A percentile compares a stretch with the other conserved stretches of the same genome.
These are phyloP conservation scores for Drosophila seguyi DNA, from an alignment of 1,140 invertebrate genomes.

Conservation along the genomic window DNA sequence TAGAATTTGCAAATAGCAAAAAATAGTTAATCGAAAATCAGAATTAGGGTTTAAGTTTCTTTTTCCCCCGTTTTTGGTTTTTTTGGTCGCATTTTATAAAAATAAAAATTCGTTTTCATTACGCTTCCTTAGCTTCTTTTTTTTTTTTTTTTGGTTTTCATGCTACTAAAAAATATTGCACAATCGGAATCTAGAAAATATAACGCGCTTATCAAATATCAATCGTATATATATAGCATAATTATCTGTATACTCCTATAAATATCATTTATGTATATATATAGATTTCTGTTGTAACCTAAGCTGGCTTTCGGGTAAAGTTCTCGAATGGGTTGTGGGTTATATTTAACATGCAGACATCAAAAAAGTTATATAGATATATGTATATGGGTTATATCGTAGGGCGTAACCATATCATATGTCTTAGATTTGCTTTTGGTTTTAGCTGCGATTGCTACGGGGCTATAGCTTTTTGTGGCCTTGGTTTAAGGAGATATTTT, in stretches of 20 bases:
- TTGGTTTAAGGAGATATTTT: neutral
- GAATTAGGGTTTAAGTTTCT: constrained; percentile 22
- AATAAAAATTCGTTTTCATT: constrained; percentile 69
- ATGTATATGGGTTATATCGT: constrained; percentile 23
- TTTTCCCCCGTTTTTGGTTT: constrained; percentile 55
- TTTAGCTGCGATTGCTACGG: constrained; percentile 25
- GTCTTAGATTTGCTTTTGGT: constrained; percentile 47
- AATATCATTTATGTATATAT: constrained; percentile 40
- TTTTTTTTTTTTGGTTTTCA: constrained; percentile 25
- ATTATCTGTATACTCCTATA: constrained; percentile 56
- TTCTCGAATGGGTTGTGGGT: constrained; percentile 45
- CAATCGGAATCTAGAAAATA: constrained; percentile 79
- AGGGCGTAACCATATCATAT: constrained; percentile 42
- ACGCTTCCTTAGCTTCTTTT: constrained; percentile 10
- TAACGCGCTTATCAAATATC: constrained; percentile 76
- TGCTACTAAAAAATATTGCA: constrained; percentile 81
- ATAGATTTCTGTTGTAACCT: constrained; percentile 39
- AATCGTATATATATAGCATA: constrained; percentile 57
- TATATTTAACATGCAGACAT: constrained; percentile 79
- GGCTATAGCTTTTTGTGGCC: neutral
- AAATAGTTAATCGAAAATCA: constrained; percentile 34
- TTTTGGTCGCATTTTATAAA: constrained; percentile 83
- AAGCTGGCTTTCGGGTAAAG: constrained; percentile 21
- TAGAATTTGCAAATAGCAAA: constrained; percentile 37
- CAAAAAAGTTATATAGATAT: constrained; percentile 68